Base-by-base conservation (phyloP, 2,888 invertebrate genomes). In the Torymus texanus region DNA sequence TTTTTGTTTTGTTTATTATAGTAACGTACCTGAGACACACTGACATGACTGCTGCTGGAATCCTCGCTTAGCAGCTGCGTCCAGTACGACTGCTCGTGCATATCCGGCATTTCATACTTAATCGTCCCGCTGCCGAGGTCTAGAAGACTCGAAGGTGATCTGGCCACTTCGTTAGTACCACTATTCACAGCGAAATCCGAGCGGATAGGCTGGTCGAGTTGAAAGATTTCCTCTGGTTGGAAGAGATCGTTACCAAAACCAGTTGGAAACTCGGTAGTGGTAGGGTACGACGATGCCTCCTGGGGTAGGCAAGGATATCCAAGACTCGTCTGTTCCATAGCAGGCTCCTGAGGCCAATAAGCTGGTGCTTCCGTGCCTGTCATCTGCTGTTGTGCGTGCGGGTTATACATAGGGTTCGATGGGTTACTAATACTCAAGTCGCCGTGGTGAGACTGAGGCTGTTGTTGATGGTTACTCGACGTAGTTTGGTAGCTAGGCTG, bases 161-260 rank as follows among this genome's bases (percentile, higher is more conserved):
- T 91, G 13, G 74, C 90, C 0, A 87, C 83, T 41, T 89, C 88
- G 83, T 92, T 92, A 0, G 84, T 85, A 16, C 41, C 41, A 41
- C 8, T 8, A n/a, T 81, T 79, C 0, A 88, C 84, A 1, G 92
- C 90, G 83, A 93, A 94, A 85, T 94, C 94, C 0, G 94, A 90
- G 84, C 94, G 91, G 58, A 95, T 92, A 0, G 95, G 95, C 86
- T 95, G 95, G 85, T 95, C 95, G 79, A 95, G 89, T 87, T 95
- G 95, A 89, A 95, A 95, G 82, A 95, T 95, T 88, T 95, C 95
- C 86, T 95, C 95, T 0, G 95, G 95, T 86, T 95, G 95, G 87
- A 95, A 95, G 41, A 95, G 91, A 85, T 95, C 95, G 61, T 93
- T 92, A 0, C 93, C 91, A 65, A 94, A 91, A 5, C 92, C 90